phyloP scores from a whole-genome alignment of 2,113 vertebrate species.

The Chaetorhynchus papuensis region DNA sequence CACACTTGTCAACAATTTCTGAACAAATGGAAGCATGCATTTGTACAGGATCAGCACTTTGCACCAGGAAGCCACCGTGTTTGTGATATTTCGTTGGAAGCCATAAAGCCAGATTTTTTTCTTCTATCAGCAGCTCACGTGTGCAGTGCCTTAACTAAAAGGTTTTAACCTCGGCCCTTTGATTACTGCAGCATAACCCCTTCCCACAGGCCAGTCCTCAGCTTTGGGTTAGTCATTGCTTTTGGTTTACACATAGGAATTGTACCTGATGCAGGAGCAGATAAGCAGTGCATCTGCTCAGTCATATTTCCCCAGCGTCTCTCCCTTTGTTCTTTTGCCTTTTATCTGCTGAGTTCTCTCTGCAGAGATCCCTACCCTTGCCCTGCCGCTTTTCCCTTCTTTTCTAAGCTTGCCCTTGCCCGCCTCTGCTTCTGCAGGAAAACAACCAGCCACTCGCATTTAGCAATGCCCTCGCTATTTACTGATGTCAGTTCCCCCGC shows the following conservation, averaged over 20 bases:
- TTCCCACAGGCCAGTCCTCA: not conserved
- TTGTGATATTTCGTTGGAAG: not conserved
- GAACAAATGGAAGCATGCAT: not conserved
- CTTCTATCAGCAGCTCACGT: not conserved
- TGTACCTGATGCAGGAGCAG: not conserved
- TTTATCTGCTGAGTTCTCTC: not conserved
- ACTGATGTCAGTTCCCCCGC: not conserved
- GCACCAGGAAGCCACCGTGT: not conserved
- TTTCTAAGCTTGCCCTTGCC: not conserved
- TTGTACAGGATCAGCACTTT: conserved; percentile 14
- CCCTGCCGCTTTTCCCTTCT: accelerated
- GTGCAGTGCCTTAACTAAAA: not conserved
- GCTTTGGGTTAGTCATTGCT: conserved; percentile 15
- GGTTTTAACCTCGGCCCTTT: not conserved
- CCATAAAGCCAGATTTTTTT: not conserved
- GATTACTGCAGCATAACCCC: not conserved
- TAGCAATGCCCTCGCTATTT: not conserved
- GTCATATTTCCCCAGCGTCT: not conserved
- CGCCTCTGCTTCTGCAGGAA: not conserved
- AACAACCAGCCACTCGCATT: not conserved
- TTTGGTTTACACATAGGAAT: conserved; percentile 12
- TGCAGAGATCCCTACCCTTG: not conserved
- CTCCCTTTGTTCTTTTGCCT: conserved; percentile 39
- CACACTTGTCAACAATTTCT: not conserved
- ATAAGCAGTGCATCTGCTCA: conserved; percentile 3